Evolutionary conservation across 2,113 vertebrate species (phyloP).

Genomic region (Machaerirhynchus nigripectus): DNA sequence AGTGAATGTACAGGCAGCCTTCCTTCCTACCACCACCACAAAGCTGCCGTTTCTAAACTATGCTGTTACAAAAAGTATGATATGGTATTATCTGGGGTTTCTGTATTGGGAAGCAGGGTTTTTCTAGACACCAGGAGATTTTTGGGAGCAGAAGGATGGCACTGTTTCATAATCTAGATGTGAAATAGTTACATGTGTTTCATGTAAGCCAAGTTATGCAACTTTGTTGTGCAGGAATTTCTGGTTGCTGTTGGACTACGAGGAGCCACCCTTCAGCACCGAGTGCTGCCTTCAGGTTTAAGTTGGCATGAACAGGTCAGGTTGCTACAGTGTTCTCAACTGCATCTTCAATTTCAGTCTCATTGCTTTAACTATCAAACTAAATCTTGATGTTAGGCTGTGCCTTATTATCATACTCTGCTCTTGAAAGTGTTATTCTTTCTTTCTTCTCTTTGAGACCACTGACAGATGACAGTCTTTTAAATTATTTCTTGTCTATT

Average conservation of each 20-base stretch:
- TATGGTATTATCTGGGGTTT: not conserved
- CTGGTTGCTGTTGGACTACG: constrained; percentile 90
- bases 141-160: not conserved
- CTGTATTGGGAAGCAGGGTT: not conserved
- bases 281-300: constrained; percentile 83
- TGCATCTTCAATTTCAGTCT: not conserved
- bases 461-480: not conserved
- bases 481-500: not conserved
- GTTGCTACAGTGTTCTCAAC: not conserved
- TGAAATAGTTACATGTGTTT: not conserved
- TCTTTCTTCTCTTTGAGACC: not conserved
- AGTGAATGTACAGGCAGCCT: not conserved
- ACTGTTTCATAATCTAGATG: not conserved
- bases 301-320: constrained; percentile 96
- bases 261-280: constrained; percentile 91
- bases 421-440: not conserved
- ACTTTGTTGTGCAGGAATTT: constrained; percentile 80
- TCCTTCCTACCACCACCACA: not conserved
- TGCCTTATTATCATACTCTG: not conserved
- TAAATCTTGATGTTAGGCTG: not conserved
- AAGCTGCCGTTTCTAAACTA: not conserved
- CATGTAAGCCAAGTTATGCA: not conserved
- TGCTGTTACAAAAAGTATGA: not conserved
- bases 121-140: not conserved
- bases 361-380: not conserved